Conservation (phyloP, 2,113 vertebrate genomes). For the Ctenodactylus gundi region DNA sequence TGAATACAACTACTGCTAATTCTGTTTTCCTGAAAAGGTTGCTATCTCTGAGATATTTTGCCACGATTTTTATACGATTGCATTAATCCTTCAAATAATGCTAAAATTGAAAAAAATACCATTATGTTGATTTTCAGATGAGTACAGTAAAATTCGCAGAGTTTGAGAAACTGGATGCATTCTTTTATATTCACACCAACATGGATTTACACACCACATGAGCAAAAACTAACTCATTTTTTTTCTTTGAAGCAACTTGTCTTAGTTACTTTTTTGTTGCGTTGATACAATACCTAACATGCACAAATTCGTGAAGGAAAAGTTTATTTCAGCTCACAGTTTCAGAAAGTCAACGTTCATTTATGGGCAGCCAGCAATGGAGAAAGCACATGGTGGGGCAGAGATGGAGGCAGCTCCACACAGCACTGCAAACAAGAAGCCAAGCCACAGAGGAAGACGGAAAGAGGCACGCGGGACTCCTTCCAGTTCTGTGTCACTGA, state of each 20-base stretch:
- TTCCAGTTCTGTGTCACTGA: no score
- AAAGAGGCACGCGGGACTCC: no score
- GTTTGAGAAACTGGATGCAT: neutral
- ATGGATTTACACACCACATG: neutral
- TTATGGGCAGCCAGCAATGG: no score
- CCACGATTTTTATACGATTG: neutral
- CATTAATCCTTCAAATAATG: neutral
- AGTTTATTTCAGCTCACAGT: no score
- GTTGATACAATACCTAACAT: no score
- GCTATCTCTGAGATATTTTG: neutral
- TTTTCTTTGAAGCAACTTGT: conserved; percentile 15
- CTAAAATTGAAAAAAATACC: neutral
- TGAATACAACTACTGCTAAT: neutral
- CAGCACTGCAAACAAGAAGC: no score
- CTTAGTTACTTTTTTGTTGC: no score
- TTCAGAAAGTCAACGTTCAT: no score
- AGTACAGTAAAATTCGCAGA: neutral
- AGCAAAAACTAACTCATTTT: neutral
- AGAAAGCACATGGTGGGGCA: no score
- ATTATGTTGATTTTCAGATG: neutral
- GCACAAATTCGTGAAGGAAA: no score
- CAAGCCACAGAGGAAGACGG: no score
- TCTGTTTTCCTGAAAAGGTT: neutral
- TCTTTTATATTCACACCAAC: neutral
- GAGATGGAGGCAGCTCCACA: no score